Evolutionary conservation across 1,140 invertebrate species (phyloP).

Genomic region (Leptoteleia sp.): DNA sequence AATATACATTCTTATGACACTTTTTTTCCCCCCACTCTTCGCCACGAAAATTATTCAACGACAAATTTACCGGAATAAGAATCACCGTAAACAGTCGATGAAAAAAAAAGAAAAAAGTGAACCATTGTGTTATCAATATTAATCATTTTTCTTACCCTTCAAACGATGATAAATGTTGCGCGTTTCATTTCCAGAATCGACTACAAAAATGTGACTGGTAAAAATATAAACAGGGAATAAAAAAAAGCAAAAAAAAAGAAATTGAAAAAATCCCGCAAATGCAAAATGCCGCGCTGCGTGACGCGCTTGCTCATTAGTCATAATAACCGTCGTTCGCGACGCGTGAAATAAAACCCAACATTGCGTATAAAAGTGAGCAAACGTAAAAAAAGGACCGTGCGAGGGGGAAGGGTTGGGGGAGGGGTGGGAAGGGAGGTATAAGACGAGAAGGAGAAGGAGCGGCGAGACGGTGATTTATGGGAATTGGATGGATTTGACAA

Average conservation of each 20-base stretch:
- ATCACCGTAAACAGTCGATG: background rate
- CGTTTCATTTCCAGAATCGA: conserved; percentile 34
- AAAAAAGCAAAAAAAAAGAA: too few relatives aligned
- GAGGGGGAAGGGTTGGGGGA: too few relatives aligned
- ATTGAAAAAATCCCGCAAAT: too few relatives aligned
- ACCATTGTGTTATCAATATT: background rate
- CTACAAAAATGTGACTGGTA: conserved; percentile 18
- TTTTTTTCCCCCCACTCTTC: too few relatives aligned
- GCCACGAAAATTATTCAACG: too few relatives aligned
- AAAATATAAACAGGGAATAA: too few relatives aligned
- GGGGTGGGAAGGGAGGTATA: too few relatives aligned
- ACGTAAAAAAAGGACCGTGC: too few relatives aligned
- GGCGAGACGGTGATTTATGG: conserved; percentile 46
- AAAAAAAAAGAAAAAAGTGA: too few relatives aligned
- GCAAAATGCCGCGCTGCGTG: conserved; percentile 47
- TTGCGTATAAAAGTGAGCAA: conserved; percentile 19
- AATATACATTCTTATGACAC: too few relatives aligned
- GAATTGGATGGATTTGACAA: conserved; percentile 59
- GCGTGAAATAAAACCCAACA: conserved; percentile 29
- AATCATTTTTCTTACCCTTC: background rate
- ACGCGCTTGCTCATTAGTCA: conserved; percentile 54
- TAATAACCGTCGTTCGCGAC: conserved; percentile 53
- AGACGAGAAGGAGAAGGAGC: conserved; percentile 2
- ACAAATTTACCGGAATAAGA: background rate
- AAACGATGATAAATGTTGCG: conserved; percentile 36